phyloP scores from a whole-genome alignment of 2,113 vertebrate genomes.

The Thryonomys swinderianus region DNA sequence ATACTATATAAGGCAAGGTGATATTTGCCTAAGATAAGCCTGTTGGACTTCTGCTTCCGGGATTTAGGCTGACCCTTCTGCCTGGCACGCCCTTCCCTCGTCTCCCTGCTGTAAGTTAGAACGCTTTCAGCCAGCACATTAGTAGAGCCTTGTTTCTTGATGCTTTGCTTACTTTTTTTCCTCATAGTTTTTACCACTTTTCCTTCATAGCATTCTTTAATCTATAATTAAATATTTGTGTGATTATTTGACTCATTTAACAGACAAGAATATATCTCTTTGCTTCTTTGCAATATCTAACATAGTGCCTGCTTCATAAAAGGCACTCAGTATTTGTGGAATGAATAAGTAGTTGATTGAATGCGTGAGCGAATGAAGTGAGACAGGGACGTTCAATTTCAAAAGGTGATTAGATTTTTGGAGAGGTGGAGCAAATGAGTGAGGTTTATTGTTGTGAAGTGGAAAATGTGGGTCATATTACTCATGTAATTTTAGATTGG shows the following conservation, averaged over 20 bases:
- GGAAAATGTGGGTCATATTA: background rate
- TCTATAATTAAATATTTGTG: slow-evolving; percentile 43
- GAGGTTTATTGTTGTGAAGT: slow-evolving; percentile 31
- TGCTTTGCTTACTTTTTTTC: slow-evolving; percentile 10
- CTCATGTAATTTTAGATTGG: slow-evolving; percentile 14
- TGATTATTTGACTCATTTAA: slow-evolving; percentile 35
- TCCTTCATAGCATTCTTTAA: slow-evolving; percentile 14
- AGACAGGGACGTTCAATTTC: slow-evolving; percentile 53
- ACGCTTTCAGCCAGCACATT: background rate
- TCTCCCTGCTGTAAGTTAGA: background rate
- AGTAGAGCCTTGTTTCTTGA: slow-evolving; percentile 30
- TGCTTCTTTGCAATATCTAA: slow-evolving; percentile 31
- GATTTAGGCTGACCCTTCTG: background rate
- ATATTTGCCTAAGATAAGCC: background rate
- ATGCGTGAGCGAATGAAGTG: slow-evolving; percentile 6
- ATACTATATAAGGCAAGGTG: background rate
- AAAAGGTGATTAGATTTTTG: slow-evolving; percentile 57
- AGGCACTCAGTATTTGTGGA: slow-evolving; percentile 50
- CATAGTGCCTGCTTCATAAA: slow-evolving; percentile 4
- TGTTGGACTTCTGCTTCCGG: background rate
- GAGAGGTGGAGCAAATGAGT: slow-evolving; percentile 27
- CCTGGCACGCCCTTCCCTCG: background rate
- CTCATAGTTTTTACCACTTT: background rate
- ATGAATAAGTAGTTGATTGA: slow-evolving; percentile 61
- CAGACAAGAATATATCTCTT: slow-evolving; percentile 27